A percentile compares a stretch with the other conserved stretches of the same genome.
phyloP scores from a whole-genome alignment of 1,140 invertebrate genomes.

The Druon quercuslanigerum region DNA sequence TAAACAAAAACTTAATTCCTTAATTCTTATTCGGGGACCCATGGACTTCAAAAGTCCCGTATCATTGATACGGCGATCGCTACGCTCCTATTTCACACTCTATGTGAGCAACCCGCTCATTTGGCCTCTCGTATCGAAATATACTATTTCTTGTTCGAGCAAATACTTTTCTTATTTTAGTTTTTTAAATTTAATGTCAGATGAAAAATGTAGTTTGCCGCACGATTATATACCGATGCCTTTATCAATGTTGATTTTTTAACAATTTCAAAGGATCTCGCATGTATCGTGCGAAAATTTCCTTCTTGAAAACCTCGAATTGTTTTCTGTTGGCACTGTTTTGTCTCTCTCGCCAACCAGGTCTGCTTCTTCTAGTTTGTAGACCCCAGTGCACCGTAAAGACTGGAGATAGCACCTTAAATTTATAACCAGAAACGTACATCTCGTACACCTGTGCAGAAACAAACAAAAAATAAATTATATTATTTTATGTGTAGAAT shows the following conservation, averaged over 20 bases:
- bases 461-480: not conserved
- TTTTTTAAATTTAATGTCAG: slow-evolving; percentile 25
- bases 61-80: no score
- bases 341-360: slow-evolving; percentile 89
- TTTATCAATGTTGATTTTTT: slow-evolving; percentile 66
- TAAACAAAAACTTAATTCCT: no score
- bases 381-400: slow-evolving; percentile 95
- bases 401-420: slow-evolving; percentile 91
- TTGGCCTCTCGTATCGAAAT: no score
- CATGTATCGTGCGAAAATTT: slow-evolving; percentile 87
- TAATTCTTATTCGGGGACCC: no score
- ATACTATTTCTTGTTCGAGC: no score
- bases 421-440: slow-evolving; percentile 92
- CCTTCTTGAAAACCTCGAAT: slow-evolving; percentile 89
- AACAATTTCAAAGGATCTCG: slow-evolving; percentile 80
- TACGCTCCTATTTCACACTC: no score
- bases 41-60: no score
- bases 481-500: not conserved
- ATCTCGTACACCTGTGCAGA: slow-evolving; percentile 91
- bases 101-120: no score
- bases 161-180: not conserved
- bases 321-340: slow-evolving; percentile 88
- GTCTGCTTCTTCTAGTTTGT: slow-evolving; percentile 84
- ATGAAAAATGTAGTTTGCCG: slow-evolving; percentile 36
- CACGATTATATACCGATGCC: slow-evolving; percentile 1